A percentile compares a stretch with the other conserved stretches of the same genome.
phyloP scores from a whole-genome alignment of 2,113 vertebrate species.

The Erythrolamprus reginae region DNA sequence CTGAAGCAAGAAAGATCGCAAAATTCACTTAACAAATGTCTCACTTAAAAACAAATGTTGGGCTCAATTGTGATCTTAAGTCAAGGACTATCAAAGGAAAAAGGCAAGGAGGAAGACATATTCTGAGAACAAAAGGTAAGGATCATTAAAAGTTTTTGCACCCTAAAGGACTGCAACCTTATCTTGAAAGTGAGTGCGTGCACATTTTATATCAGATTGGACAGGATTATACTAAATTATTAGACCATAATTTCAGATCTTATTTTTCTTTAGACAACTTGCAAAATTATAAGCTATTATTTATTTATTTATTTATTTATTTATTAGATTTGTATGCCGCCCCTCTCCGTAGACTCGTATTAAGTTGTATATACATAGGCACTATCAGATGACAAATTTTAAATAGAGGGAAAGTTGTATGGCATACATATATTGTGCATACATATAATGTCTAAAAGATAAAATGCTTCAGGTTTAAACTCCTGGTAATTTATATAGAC shows the following conservation, averaged over 20 bases:
- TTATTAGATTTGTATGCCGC: too few species aligned
- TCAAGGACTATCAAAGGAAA: not conserved
- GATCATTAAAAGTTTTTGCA: not conserved
- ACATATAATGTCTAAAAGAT: not conserved
- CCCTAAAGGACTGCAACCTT: not conserved
- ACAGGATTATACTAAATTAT: too few species aligned
- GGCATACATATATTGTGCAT: not conserved
- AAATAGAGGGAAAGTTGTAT: not conserved
- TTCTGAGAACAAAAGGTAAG: not conserved
- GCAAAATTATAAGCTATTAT: not conserved
- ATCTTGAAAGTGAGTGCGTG: not conserved
- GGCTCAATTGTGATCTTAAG: too few species aligned
- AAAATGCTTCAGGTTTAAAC: not conserved
- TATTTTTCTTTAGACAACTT: not conserved
- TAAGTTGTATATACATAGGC: not conserved
- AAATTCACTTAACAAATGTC: too few species aligned
- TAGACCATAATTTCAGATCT: not conserved
- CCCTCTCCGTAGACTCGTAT: too few species aligned
- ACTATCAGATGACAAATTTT: not conserved
- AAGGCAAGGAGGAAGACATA: not conserved
- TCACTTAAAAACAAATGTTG: too few species aligned
- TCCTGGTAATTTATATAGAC: not conserved
- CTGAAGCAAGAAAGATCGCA: too few species aligned
- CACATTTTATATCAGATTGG: not conserved
- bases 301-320: too few species aligned